phyloP scores from a whole-genome alignment of 2,888 invertebrate genomes.

The Miltochrista miniata region DNA sequence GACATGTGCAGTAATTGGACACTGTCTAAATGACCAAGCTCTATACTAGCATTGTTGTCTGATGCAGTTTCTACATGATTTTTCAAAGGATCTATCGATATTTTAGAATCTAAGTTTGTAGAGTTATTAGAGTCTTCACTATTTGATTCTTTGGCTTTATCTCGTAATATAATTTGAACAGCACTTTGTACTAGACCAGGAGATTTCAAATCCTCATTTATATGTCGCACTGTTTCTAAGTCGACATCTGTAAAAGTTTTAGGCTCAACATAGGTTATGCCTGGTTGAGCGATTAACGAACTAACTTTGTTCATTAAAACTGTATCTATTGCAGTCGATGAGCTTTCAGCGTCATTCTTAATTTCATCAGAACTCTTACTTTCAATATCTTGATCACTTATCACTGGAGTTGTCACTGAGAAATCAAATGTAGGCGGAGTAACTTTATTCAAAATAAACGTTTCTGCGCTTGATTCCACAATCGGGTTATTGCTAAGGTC shows the following conservation, averaged over 20 bases:
- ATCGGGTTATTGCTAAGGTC: no score
- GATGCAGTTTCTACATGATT: conserved; percentile 6
- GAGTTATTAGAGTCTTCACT: conserved; percentile 6
- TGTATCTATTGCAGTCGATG: conserved; percentile 23
- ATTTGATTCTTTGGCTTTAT: conserved; percentile 51
- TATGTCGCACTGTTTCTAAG: conserved; percentile 13
- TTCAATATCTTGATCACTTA: conserved; percentile 10
- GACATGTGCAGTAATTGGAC: not conserved
- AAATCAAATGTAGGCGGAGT: conserved; percentile 5
- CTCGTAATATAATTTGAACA: conserved; percentile 78
- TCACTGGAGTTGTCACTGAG: conserved; percentile 1
- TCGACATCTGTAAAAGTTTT: conserved; percentile 27
- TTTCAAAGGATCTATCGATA: no score
- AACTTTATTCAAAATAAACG: conserved; percentile 21
- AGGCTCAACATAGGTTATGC: conserved; percentile 29
- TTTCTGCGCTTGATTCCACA: conserved; percentile 19
- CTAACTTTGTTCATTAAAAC: conserved; percentile 30
- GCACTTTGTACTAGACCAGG: conserved; percentile 67
- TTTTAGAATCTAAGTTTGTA: no score
- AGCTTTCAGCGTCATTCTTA: not conserved
- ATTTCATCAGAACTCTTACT: not conserved
- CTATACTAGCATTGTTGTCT: conserved; percentile 1
- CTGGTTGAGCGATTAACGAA: conserved; percentile 25
- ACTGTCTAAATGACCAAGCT: conserved; percentile 12
- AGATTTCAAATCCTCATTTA: conserved; percentile 28